Percentiles rank a stretch among this genome's conserved stretches.
Evolutionary conservation across 2,888 invertebrate genomes (phyloP).

Genomic region (Drosophila cyrtoloma): DNA sequence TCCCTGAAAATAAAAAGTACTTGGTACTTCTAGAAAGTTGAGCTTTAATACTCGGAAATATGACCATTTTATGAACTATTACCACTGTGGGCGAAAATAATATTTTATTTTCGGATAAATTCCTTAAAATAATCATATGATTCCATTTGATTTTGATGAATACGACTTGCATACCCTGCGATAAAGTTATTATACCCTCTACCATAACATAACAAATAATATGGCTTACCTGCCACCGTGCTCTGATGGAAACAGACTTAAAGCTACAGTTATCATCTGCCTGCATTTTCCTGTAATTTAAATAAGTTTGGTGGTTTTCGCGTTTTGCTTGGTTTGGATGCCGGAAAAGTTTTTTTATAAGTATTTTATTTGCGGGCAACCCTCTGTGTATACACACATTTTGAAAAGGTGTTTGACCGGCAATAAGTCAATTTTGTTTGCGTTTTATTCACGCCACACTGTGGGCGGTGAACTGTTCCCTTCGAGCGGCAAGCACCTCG

Average conservation of each 20-base stretch:
- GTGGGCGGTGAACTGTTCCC: conserved; percentile 13
- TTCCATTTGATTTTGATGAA: neutral
- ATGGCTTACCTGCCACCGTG: conserved; percentile 4
- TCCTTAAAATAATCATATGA: neutral
- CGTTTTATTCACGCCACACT: conserved; percentile 69
- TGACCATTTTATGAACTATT: neutral
- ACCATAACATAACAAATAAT: conserved; percentile 24
- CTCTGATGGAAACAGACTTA: conserved; percentile 44
- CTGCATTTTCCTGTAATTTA: conserved; percentile 72
- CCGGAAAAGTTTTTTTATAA: conserved; percentile 72
- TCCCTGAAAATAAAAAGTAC: conserved; percentile 1
- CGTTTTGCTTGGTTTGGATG: conserved; percentile 36
- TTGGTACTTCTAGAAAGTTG: neutral
- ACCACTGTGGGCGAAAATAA: neutral
- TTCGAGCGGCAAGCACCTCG: conserved; percentile 35
- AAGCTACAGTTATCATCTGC: conserved; percentile 65
- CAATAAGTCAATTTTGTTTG: conserved; percentile 82
- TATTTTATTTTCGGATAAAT: neutral
- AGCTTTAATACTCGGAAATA: neutral
- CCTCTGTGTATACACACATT: conserved; percentile 49
- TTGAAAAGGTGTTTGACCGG: conserved; percentile 81
- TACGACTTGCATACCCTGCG: neutral
- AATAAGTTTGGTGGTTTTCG: conserved; percentile 62
- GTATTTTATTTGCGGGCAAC: conserved; percentile 75
- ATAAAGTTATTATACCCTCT: conserved; percentile 4